Evolutionary conservation across 2,797 vertebrate genomes (phyloP).

Genomic region (Acanthurus tractus): DNA sequence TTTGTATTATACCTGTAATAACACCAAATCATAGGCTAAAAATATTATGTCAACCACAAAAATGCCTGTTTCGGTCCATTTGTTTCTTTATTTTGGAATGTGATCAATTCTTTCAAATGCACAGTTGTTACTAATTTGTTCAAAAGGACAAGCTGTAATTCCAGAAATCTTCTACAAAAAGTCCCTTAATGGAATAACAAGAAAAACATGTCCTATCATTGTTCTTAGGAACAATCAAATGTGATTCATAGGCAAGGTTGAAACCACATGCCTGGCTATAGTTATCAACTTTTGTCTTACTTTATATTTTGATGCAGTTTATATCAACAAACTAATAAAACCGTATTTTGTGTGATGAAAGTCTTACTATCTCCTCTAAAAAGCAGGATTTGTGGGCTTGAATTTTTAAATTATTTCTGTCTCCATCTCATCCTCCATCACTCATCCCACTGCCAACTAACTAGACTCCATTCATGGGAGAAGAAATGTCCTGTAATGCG

Average conservation of each 20-base stretch:
- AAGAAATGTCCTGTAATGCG: slow-evolving; percentile 64
- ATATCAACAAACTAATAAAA: background rate
- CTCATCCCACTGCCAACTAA: slow-evolving; percentile 20
- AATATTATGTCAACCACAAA: background rate
- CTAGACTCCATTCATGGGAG: slow-evolving; percentile 31
- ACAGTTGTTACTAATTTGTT: slow-evolving; percentile 3
- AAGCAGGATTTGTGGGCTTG: slow-evolving; percentile 24
- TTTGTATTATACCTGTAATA: background rate
- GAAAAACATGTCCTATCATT: slow-evolving; percentile 31
- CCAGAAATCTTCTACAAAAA: slow-evolving; percentile 15
- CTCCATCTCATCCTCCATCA: background rate
- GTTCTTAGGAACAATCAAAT: slow-evolving; percentile 20
- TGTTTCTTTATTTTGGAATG: slow-evolving; percentile 18
- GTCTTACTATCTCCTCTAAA: slow-evolving; percentile 45
- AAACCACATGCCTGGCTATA: slow-evolving; percentile 26
- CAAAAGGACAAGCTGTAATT: slow-evolving; percentile 10
- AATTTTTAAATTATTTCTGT: slow-evolving; percentile 31
- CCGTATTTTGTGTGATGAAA: slow-evolving; percentile 2
- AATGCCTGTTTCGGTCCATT: slow-evolving; percentile 4
- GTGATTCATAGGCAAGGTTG: slow-evolving; percentile 9
- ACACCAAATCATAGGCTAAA: background rate
- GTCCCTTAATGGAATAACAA: slow-evolving; percentile 20
- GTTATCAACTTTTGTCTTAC: slow-evolving; percentile 7
- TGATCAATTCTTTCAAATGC: background rate
- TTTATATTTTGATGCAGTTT: background rate